These are phyloP conservation scores for Trypoxylon attenuatum DNA, from an alignment of 2,888 invertebrate species.

Conservation along the genomic window DNA sequence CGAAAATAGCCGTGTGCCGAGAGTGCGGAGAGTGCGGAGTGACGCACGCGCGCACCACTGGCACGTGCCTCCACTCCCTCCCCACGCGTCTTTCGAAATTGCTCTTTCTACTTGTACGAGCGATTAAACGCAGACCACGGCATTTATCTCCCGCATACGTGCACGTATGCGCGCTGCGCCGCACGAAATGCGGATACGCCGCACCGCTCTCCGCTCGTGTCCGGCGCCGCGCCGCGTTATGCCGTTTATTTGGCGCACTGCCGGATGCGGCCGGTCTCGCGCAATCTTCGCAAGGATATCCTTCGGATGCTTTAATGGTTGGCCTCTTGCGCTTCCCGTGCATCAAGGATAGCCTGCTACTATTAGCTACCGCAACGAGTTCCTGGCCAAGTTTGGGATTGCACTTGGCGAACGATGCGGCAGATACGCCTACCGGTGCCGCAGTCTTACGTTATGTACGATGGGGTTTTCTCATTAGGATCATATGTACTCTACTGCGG, in stretches of 20 bases:
- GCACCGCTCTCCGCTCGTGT: slow-evolving; percentile 21
- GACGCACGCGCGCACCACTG: slow-evolving; percentile 68
- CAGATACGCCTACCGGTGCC: neutral
- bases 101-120: slow-evolving; percentile 54
- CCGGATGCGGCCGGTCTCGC: slow-evolving; percentile 1
- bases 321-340: neutral
- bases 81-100: slow-evolving; percentile 47
- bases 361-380: too few species aligned
- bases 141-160: slow-evolving; percentile 51
- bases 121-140: slow-evolving; percentile 55
- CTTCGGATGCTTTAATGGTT: neutral
- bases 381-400: too few species aligned
- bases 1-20: slow-evolving; percentile 66
- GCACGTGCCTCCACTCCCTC: slow-evolving; percentile 66
- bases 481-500: too few species aligned
- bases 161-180: slow-evolving; percentile 37
- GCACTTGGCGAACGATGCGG: neutral
- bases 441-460: too few species aligned
- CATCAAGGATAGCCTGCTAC: neutral
- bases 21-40: slow-evolving; percentile 54
- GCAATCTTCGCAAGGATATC: neutral
- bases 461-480: too few species aligned
- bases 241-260: slow-evolving; percentile 18
- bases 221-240: too few species aligned
- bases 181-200: slow-evolving; percentile 35